phyloP scores from a whole-genome alignment of 2,888 invertebrate species.

The Sarcophaga variegata region DNA sequence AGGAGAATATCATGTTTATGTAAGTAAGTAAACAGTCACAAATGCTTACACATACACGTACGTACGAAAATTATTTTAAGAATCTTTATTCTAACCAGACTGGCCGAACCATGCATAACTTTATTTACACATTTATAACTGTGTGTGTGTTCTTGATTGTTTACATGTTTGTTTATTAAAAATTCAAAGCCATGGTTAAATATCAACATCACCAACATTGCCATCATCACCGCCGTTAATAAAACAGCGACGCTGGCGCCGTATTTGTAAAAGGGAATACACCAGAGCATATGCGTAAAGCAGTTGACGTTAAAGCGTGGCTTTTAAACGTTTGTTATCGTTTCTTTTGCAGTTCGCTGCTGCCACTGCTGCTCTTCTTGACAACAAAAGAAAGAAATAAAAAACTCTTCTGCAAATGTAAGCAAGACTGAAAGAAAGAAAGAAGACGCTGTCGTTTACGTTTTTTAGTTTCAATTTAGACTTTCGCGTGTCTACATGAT shows the following conservation, averaged over 20 bases:
- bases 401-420: background rate
- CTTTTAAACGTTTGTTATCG: conserved; percentile 14
- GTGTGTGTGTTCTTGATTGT: too few relatives aligned
- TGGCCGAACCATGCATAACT: too few relatives aligned
- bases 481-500: conserved; percentile 68
- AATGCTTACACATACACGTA: too few relatives aligned
- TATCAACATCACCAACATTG: background rate
- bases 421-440: background rate
- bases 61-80: too few relatives aligned
- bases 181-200: conserved; percentile 57
- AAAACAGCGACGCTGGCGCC: too few relatives aligned
- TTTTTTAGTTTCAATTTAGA: conserved; percentile 67
- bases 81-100: too few relatives aligned
- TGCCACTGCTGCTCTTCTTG: background rate
- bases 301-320: conserved; percentile 4
- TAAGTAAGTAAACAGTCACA: conserved; percentile 6
- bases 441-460: conserved; percentile 35
- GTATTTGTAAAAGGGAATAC: background rate
- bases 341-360: background rate
- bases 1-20: too few relatives aligned
- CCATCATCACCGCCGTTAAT: background rate
- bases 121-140: too few relatives aligned
- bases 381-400: background rate
- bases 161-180: conserved; percentile 37
- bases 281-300: conserved; percentile 31